phyloP scores from a whole-genome alignment of 2,888 invertebrate species.

The Morpho helenor region DNA sequence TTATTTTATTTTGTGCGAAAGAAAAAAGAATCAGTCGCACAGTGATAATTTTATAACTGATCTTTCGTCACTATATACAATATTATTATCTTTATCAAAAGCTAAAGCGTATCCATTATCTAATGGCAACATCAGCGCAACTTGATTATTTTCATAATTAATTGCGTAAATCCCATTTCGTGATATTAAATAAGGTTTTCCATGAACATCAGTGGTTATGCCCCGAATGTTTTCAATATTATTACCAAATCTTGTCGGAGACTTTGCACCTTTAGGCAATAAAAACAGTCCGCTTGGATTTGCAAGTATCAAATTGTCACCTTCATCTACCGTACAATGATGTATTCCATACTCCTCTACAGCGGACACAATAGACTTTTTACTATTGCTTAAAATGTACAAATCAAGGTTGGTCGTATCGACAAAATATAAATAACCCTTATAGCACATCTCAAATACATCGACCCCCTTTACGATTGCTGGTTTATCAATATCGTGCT shows the following conservation, averaged over 20 bases:
- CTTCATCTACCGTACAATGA: conserved; percentile 43
- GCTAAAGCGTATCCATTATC: conserved; percentile 50
- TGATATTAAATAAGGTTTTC: conserved; percentile 44
- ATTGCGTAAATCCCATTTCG: conserved; percentile 49
- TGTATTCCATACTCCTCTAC: conserved; percentile 43
- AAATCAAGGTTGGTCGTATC: conserved; percentile 49
- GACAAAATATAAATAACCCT: conserved; percentile 46
- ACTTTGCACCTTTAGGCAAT: conserved; percentile 34
- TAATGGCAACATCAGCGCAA: conserved; percentile 36
- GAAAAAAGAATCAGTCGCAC: not conserved
- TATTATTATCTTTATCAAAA: conserved; percentile 51
- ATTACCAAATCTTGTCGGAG: conserved; percentile 35
- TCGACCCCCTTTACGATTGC: conserved; percentile 42
- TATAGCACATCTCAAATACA: conserved; percentile 52
- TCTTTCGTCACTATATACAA: conserved; percentile 50
- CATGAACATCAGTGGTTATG: conserved; percentile 40
- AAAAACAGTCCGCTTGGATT: conserved; percentile 43
- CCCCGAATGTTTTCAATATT: conserved; percentile 43
- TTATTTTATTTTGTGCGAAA: no score
- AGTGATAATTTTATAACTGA: conserved; percentile 40
- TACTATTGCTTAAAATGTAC: conserved; percentile 34
- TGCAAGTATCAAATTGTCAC: conserved; percentile 43
- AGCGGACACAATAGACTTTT: conserved; percentile 31
- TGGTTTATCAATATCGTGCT: conserved; percentile 37
- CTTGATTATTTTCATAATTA: conserved; percentile 34